Evolutionary conservation across 2,797 vertebrate genomes (phyloP).

Genomic region (Hoplostethus mediterraneus): DNA sequence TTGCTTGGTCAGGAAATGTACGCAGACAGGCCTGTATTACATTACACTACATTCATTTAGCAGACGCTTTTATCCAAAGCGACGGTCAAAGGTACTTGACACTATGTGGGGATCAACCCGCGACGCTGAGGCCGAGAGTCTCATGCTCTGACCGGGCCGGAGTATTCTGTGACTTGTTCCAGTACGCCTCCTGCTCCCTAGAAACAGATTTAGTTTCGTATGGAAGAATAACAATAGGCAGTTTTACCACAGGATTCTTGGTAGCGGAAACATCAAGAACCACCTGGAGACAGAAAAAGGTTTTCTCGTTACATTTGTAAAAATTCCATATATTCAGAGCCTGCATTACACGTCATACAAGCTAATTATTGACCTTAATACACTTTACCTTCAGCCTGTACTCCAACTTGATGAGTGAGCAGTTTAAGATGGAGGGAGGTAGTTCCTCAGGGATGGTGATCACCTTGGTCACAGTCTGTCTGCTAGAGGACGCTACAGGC

Average conservation of each 20-base stretch:
- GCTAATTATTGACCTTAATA: background rate
- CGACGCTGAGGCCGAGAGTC: no score
- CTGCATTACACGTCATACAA: background rate
- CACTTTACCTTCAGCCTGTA: constrained; percentile 87
- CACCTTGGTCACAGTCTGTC: constrained; percentile 48
- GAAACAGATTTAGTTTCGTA: background rate
- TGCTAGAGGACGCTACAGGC: constrained; percentile 22
- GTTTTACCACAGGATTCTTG: constrained; percentile 13
- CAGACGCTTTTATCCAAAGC: no score
- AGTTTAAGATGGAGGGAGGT: constrained; percentile 72
- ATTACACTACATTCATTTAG: no score
- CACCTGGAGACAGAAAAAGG: constrained; percentile 19
- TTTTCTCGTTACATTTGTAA: no score
- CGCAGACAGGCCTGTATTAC: background rate
- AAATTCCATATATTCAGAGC: no score
- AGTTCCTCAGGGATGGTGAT: constrained; percentile 65
- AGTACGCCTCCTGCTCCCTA: background rate
- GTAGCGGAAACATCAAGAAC: constrained; percentile 1
- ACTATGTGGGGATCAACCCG: no score
- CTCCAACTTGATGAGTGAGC: constrained; percentile 75
- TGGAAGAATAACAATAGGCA: constrained; percentile 20
- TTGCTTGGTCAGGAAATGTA: background rate
- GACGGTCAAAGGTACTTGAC: no score
- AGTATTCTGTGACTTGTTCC: background rate
- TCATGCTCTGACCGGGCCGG: no score